These are phyloP conservation scores for Drosophila neutralis DNA, from an alignment of 2,888 invertebrate species.

Conservation along the genomic window DNA sequence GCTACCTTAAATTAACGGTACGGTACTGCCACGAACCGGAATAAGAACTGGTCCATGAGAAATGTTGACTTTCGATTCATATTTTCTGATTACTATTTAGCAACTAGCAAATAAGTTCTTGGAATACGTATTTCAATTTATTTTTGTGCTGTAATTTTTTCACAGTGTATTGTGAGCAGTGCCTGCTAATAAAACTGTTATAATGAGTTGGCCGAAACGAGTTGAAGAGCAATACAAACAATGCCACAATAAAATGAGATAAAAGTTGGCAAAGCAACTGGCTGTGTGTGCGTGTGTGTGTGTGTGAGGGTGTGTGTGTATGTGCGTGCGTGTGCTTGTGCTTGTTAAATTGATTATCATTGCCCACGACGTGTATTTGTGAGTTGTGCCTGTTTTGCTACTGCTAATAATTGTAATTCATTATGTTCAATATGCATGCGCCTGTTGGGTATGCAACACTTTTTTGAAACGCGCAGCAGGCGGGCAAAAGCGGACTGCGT, in stretches of 20 bases:
- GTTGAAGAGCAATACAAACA: conserved; percentile 24
- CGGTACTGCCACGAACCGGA: too few relatives aligned
- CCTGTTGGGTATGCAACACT: conserved; percentile 67
- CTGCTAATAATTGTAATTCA: conserved; percentile 35
- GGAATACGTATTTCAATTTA: not conserved
- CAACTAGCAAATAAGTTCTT: not conserved
- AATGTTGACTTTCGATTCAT: not conserved
- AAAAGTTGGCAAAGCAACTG: conserved; percentile 12
- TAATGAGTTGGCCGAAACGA: conserved; percentile 66
- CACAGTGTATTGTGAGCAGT: conserved; percentile 22
- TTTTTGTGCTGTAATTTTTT: not conserved
- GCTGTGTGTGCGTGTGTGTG: not conserved
- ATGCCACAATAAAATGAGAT: conserved; percentile 59
- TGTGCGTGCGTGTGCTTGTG: not conserved
- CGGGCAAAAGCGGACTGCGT: conserved; percentile 18
- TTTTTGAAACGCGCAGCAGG: conserved; percentile 38
- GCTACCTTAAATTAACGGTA: too few relatives aligned
- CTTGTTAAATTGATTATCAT: not conserved
- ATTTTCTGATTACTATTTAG: not conserved
- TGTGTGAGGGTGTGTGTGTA: not conserved
- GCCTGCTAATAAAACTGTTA: conserved; percentile 76
- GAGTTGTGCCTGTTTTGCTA: conserved; percentile 12
- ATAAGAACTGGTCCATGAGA: not conserved
- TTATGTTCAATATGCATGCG: conserved; percentile 27
- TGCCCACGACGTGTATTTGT: conserved; percentile 7